A percentile compares a stretch with the other conserved stretches of the same genome.
Conservation (phyloP, 2,888 invertebrate genomes). For the Athrips mouffetella region DNA sequence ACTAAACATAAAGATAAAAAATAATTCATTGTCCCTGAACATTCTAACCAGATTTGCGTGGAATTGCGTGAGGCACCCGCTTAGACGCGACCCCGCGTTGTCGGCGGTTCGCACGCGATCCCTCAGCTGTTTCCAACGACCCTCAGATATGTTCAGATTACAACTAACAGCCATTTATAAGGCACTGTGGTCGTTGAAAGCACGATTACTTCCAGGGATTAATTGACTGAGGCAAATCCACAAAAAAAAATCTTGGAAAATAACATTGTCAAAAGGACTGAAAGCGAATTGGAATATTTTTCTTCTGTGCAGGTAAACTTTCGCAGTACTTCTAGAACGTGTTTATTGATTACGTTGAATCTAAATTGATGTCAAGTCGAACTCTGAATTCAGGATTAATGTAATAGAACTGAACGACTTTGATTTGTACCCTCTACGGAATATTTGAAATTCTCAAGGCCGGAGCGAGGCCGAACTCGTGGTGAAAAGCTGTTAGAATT, state of each 20-base stretch:
- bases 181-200: neutral
- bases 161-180: neutral
- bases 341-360: too few relatives aligned
- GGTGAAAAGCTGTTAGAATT: slow-evolving; percentile 31
- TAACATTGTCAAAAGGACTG: too few relatives aligned
- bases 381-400: too few relatives aligned
- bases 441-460: slow-evolving; percentile 26
- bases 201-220: too few relatives aligned
- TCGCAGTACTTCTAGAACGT: too few relatives aligned
- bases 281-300: too few relatives aligned
- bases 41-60: neutral
- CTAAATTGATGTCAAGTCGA: too few relatives aligned
- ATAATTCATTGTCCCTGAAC: neutral
- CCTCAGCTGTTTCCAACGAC: neutral
- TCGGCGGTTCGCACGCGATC: neutral
- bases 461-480: slow-evolving; percentile 35
- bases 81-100: neutral
- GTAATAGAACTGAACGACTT: neutral
- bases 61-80: slow-evolving; percentile 2
- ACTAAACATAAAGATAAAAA: too few relatives aligned
- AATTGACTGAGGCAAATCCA: too few relatives aligned
- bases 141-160: neutral
- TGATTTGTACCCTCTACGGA: neutral
- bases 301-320: too few relatives aligned
- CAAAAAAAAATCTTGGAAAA: too few relatives aligned